phyloP scores from a whole-genome alignment of 2,888 invertebrate genomes.

The Cetonia aurata region DNA sequence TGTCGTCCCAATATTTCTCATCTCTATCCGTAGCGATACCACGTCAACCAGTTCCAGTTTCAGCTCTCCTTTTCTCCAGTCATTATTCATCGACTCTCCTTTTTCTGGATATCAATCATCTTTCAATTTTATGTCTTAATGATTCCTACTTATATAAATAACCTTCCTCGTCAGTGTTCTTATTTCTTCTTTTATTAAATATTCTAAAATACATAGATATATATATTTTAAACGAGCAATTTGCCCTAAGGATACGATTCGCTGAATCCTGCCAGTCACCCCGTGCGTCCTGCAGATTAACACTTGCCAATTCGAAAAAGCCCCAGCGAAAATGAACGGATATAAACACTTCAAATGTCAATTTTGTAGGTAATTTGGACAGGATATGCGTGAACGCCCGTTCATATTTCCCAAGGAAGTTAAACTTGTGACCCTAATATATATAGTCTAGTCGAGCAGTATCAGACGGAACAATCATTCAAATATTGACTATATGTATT shows the following conservation, averaged over 20 bases:
- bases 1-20: slow-evolving; percentile 43
- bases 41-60: not conserved
- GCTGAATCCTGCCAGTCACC: slow-evolving; percentile 63
- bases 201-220: slow-evolving; percentile 43
- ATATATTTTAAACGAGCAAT: slow-evolving; percentile 63
- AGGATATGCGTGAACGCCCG: slow-evolving; percentile 36
- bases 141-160: too few relatives aligned
- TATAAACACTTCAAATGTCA: slow-evolving; percentile 49
- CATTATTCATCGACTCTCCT: slow-evolving; percentile 4
- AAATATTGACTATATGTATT: too few relatives aligned
- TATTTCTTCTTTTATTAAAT: too few relatives aligned
- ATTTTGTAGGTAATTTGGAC: slow-evolving; percentile 44
- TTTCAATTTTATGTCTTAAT: too few relatives aligned
- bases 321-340: slow-evolving; percentile 48
- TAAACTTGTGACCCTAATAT: not conserved
- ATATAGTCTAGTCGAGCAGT: too few relatives aligned
- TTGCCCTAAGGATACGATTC: slow-evolving; percentile 59
- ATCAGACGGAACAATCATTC: too few relatives aligned
- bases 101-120: too few relatives aligned
- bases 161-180: too few relatives aligned
- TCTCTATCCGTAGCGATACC: slow-evolving; percentile 27
- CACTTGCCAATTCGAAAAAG: slow-evolving; percentile 50
- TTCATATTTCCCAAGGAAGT: slow-evolving; percentile 1
- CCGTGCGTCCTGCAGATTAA: slow-evolving; percentile 57
- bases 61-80: not conserved